Base-by-base conservation (phyloP, 2,888 invertebrate genomes). In the Acleris holmiana region DNA sequence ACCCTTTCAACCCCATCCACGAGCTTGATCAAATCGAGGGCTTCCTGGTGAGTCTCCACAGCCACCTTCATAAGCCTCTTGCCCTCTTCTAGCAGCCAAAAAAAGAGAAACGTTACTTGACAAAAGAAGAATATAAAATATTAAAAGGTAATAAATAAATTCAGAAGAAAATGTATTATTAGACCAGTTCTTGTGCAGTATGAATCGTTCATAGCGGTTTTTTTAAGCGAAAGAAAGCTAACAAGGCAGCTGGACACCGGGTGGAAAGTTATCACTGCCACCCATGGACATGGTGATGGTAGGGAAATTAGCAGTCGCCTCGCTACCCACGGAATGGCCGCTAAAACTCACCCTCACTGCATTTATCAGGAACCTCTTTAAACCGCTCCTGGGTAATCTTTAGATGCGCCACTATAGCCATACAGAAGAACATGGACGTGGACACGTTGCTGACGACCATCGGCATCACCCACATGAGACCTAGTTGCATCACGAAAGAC, bases 11-110 rank as follows among this genome's bases (percentile, higher is more conserved):
- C 50, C 2, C 15, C 21, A 18, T 44, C 17, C 40, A 60, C 50
- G 2, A n/a, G 18, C n/a, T 25, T 50, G 5, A 60, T 41, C 18
- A 60, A 17, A 2, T 44, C 19, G 15, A 60, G 15, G 1, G 44
- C 60, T 19, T 23, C 60, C 50, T 60, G 60, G 51, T 60, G 60
- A 21, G 44, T 44, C 29, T 29, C 18, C n/a, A 51, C 17, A 2
- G 60, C 60, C 4, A 15, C 18, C 6, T 47, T 47, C 47, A 56
- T n/a, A 13, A 25, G 18, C 2, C 10, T 18, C 25, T 44, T 44
- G 10, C 54, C 54, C n/a, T 54, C 44, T 17, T 54, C 54, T 54
- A 23, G 4, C 15, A 35, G 35, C 13, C 13, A 10, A 29, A 17
- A 25, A 17, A 21, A 4, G 0, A 54, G n/a, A 2, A 29, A 2